phyloP scores from a whole-genome alignment of 2,888 invertebrate genomes.

The Gnatocerus cornutus region DNA sequence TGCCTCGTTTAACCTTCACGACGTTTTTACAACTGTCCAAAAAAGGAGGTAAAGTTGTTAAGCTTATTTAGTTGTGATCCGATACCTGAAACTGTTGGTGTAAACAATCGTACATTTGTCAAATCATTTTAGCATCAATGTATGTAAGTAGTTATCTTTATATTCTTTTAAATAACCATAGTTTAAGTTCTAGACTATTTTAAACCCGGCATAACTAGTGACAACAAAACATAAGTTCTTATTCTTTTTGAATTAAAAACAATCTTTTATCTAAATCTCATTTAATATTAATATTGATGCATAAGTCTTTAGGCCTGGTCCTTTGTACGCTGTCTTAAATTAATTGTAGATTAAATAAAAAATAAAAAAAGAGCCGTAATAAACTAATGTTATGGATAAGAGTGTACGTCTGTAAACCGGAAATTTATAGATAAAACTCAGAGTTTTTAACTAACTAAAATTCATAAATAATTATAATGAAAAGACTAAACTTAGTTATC shows the following conservation, averaged over 20 bases:
- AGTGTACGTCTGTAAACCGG: too few species aligned
- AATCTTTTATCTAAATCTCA: slow-evolving; percentile 23
- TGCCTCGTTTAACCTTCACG: slow-evolving; percentile 2
- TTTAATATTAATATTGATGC: slow-evolving; percentile 4
- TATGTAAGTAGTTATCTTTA: slow-evolving; percentile 23
- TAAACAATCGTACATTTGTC: slow-evolving; percentile 8
- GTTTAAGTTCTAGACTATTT: slow-evolving; percentile 10
- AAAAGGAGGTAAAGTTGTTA: slow-evolving; percentile 6
- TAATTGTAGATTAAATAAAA: not conserved
- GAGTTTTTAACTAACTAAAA: too few species aligned
- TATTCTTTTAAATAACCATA: not conserved
- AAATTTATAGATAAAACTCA: too few species aligned
- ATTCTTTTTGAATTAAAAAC: slow-evolving; percentile 17
- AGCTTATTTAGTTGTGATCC: not conserved
- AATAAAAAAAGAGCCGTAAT: not conserved
- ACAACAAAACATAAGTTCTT: slow-evolving; percentile 13
- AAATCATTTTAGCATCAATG: slow-evolving; percentile 8
- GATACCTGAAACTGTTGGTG: slow-evolving; percentile 1
- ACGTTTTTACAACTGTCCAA: slow-evolving; percentile 6
- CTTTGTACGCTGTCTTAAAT: not conserved
- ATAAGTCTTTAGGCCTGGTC: not conserved
- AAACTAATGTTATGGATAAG: too few species aligned
- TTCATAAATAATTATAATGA: too few species aligned
- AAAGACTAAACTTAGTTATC: too few species aligned
- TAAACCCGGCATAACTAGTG: not conserved